Conservation (phyloP, 2,888 invertebrate species). For the Camptogramma bilineatum region DNA sequence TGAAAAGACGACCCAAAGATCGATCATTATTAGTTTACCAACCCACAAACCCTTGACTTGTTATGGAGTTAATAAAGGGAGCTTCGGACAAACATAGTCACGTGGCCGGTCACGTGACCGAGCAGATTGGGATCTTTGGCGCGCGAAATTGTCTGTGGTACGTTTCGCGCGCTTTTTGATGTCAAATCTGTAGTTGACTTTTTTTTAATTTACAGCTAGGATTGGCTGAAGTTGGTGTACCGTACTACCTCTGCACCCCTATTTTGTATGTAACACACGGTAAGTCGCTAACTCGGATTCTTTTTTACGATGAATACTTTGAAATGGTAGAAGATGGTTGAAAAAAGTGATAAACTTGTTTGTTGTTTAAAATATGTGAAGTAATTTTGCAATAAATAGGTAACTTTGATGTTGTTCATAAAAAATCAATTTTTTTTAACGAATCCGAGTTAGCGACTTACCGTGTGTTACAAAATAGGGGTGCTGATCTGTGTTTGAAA, state of each 20-base stretch:
- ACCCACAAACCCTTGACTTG: conserved; percentile 38
- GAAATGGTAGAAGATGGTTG: too few species aligned
- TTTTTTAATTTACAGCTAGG: not conserved
- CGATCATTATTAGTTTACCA: conserved; percentile 42
- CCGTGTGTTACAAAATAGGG: too few species aligned
- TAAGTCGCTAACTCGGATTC: too few species aligned
- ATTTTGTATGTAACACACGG: too few species aligned
- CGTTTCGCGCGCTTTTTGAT: conserved; percentile 61
- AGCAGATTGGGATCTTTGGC: conserved; percentile 71
- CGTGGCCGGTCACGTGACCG: conserved; percentile 63
- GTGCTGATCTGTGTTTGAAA: too few species aligned
- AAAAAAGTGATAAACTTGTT: too few species aligned
- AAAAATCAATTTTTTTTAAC: too few species aligned
- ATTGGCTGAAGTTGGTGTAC: not conserved
- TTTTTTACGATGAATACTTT: too few species aligned
- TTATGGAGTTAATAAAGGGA: conserved; percentile 73
- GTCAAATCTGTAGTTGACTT: conserved; percentile 43
- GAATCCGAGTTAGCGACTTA: too few species aligned
- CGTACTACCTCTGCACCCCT: not conserved
- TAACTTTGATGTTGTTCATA: too few species aligned
- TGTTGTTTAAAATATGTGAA: too few species aligned
- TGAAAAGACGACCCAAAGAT: conserved; percentile 8
- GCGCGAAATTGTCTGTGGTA: conserved; percentile 73
- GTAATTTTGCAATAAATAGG: too few species aligned
- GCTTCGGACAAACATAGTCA: conserved; percentile 70